Evolutionary conservation across 2,888 invertebrate species (phyloP), one percentile per base, ranked within the genome.

Genomic region (Dryomyza anilis): DNA sequence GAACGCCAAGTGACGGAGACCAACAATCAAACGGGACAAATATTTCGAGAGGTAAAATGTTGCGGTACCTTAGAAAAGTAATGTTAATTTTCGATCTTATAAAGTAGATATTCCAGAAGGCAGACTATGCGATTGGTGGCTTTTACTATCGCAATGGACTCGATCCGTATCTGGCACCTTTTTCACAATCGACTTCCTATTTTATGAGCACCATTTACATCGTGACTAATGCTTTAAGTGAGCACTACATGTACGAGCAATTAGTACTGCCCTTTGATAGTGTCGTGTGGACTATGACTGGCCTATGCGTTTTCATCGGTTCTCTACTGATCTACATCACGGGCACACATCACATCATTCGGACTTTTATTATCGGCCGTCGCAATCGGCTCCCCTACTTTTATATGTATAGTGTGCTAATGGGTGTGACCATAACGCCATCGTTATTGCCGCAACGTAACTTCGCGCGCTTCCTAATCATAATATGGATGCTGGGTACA

Each of bases 51-150:
- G n/a, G n/a, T n/a, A n/a, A n/a, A n/a, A n/a, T n/a, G n/a, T n/a
- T n/a, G n/a, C n/a, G n/a, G n/a, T n/a, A n/a, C n/a, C n/a, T n/a
- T 63, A 36, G 29, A 30, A 30, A 12, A 46, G 36, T 27, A 50
- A 36, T 14, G 23, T 59, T 6, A 19, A 3, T 19, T 14, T 3
- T 8, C 10, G 29, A 1, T 39, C 7, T 25, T 25, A 25, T 21
- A 10, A 70, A 68, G 5, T 39, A 78, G 80, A 71, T 79, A 6
- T 78, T 80, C 30, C 61, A 14, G 0, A 53, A 59, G 2, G 72
- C 76, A 2, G 79, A 80, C 25, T 77, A 76, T 46, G 73, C 75
- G 0, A 50, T 78, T 53, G 79, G 80, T 3, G 77, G 73, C 0
- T 77, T 78, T 29, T 72, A 73, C 58, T 74, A 74, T 27, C 73